These are phyloP conservation scores for Oxytorus armatus DNA, from an alignment of 2,888 invertebrate species.

Conservation along the genomic window DNA sequence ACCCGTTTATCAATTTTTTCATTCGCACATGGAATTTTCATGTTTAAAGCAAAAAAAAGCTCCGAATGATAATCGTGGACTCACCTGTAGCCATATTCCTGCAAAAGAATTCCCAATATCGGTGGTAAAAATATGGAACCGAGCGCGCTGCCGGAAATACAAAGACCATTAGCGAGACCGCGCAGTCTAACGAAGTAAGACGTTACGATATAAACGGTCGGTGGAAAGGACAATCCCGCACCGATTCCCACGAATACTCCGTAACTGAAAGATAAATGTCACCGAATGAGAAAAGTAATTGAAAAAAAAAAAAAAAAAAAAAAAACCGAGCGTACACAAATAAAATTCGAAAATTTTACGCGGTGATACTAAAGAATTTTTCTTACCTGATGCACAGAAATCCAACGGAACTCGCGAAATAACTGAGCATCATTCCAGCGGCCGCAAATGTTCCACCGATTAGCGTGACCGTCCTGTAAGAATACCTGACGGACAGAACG, in stretches of 20 bases:
- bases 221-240: constrained; percentile 94
- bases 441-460: constrained; percentile 93
- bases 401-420: constrained; percentile 91
- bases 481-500: constrained; percentile 93
- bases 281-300: not conserved
- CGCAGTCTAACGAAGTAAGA: constrained; percentile 92
- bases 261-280: constrained; percentile 86
- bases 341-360: no score
- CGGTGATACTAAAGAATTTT: not conserved
- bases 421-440: constrained; percentile 93
- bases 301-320: not conserved
- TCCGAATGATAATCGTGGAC: constrained; percentile 22
- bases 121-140: constrained; percentile 95
- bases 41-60: not conserved
- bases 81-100: constrained; percentile 91
- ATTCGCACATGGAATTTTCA: no score
- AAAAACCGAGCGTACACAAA: not conserved
- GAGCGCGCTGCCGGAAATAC: constrained; percentile 94
- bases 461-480: constrained; percentile 93
- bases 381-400: constrained; percentile 91
- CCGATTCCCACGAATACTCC: constrained; percentile 93
- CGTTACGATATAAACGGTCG: constrained; percentile 95
- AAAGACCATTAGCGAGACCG: constrained; percentile 94
- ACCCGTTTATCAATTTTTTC: no score
- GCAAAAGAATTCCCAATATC: constrained; percentile 89